Percentiles rank a stretch among this genome's conserved stretches.
phyloP scores from a whole-genome alignment of 1,140 invertebrate genomes.

The Calephelis virginiensis region DNA sequence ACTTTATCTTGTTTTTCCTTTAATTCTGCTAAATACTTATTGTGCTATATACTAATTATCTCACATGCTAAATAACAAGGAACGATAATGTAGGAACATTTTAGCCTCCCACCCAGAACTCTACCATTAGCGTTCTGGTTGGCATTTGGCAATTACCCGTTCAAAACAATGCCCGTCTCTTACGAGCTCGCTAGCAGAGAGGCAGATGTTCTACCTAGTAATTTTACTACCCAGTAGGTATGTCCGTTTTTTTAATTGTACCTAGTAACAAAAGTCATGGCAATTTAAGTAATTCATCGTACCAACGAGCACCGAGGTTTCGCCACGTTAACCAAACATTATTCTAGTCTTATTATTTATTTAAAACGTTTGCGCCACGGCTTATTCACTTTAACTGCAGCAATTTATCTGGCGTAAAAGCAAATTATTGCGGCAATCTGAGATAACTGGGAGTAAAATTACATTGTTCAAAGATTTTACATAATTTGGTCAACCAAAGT shows the following conservation, averaged over 20 bases:
- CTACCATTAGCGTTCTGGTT: too few relatives aligned
- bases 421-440: conserved; percentile 14
- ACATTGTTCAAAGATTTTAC: conserved; percentile 1
- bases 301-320: not conserved
- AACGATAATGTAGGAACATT: too few relatives aligned
- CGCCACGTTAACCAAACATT: conserved; percentile 12
- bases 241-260: not conserved
- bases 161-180: too few relatives aligned
- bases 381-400: conserved; percentile 14
- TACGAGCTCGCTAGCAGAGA: too few relatives aligned
- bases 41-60: too few relatives aligned
- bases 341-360: conserved; percentile 9
- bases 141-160: too few relatives aligned
- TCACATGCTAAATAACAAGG: too few relatives aligned
- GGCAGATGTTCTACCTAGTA: too few relatives aligned
- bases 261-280: not conserved
- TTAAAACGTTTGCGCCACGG: conserved; percentile 13
- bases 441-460: not conserved
- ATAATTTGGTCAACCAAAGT: not conserved
- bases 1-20: too few relatives aligned
- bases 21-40: too few relatives aligned
- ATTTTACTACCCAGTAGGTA: not conserved
- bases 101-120: too few relatives aligned
- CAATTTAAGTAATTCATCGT: not conserved
- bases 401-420: conserved; percentile 14